phyloP scores from a whole-genome alignment of 2,797 vertebrate genomes.

The Tinamus major region DNA sequence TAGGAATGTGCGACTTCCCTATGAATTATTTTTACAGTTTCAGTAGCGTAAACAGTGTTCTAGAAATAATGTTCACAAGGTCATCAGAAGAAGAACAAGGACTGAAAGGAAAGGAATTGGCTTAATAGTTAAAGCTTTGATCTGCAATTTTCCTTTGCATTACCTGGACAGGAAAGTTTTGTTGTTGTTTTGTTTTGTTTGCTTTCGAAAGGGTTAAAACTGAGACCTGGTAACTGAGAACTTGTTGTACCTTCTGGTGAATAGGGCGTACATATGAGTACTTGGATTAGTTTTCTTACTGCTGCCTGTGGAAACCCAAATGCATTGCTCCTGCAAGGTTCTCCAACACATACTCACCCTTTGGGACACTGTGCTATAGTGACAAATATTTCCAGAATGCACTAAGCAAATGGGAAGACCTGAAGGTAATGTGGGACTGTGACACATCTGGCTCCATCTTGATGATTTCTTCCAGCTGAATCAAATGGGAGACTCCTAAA shows the following conservation, averaged over 20 bases:
- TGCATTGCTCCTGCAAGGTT: background rate
- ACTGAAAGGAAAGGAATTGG: background rate
- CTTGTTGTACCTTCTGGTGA: background rate
- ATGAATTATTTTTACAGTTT: background rate
- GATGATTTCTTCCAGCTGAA: background rate
- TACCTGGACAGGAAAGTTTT: background rate
- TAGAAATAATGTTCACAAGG: background rate
- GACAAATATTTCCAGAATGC: background rate
- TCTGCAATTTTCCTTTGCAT: background rate
- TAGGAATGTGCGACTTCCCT: background rate
- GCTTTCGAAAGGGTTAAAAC: background rate
- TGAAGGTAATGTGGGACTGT: background rate
- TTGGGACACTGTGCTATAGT: background rate
- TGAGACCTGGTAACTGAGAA: background rate
- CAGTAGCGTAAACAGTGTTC: background rate
- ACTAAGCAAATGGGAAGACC: slow-evolving; percentile 2
- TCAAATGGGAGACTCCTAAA: background rate
- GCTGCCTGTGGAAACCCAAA: background rate
- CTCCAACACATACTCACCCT: background rate
- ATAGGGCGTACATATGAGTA: background rate
- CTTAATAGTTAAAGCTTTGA: background rate
- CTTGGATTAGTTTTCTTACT: background rate
- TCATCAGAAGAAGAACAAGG: background rate
- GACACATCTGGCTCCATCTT: background rate
- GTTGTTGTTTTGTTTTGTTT: background rate